Evolutionary conservation across 2,888 invertebrate species (phyloP), one percentile per base, ranked within the genome.

Genomic region (Theretra japonica): DNA sequence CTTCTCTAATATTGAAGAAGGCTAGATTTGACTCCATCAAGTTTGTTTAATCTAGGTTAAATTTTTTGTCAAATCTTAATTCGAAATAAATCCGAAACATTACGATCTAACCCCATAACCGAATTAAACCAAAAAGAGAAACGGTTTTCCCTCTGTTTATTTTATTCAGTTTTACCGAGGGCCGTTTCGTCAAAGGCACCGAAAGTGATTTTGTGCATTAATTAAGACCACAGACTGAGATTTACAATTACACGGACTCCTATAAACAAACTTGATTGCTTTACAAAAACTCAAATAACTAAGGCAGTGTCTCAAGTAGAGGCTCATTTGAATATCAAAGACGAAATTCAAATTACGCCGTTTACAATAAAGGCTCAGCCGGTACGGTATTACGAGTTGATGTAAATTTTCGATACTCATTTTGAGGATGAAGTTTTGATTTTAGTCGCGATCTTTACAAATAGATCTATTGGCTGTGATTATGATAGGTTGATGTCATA

Each of bases 201-300:
- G 79, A 84, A 85, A 89, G 88, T 89, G 91, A 92, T 92, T 92
- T 87, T 82, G 89, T 89, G 90, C 88, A 90, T 92, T 93, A 93
- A 94, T 93, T 92, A 93, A 87, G 88, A 89, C 90, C 91, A 87
- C 93, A 91, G 87, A 91, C 88, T 89, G 89, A 90, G 93, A 94
- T 93, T 94, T 90, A 93, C 93, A 94, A 93, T 93, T 92, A 94
- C 93, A 93, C 88, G 83, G 87, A 83, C 87, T 89, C 84, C 88
- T 91, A 90, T 94, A 94, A 94, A 94, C 94, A 94, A 94, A 93
- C 92, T 94, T 92, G 94, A 94, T 94, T 93, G 93, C 93, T 93
- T 94, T 94, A 94, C 93, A 94, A 94, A 94, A 94, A 94, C 92
- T 93, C 93, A 90, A 94, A 93, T 94, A 94, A 93, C 93, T 94